A percentile compares a stretch with the other conserved stretches of the same genome.
phyloP scores from a whole-genome alignment of 2,113 vertebrate species.

The Nanorana parkeri region DNA sequence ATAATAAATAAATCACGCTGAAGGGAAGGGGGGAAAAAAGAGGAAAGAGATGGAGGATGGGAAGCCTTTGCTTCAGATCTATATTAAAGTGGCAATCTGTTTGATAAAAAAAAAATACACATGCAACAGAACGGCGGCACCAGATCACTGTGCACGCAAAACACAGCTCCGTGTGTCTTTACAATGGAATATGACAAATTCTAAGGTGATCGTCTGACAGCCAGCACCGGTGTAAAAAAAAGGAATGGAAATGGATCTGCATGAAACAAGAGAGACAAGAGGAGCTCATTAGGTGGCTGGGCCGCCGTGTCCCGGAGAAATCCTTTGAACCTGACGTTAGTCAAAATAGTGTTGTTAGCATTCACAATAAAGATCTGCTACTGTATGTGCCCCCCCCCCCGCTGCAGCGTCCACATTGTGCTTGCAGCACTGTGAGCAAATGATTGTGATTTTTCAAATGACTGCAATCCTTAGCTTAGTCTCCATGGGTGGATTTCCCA shows the following conservation, averaged over 20 bases:
- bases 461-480: slow-evolving; percentile 53
- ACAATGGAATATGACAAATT: no score
- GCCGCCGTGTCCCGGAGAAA: not conserved
- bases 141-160: no score
- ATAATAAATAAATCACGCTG: slow-evolving; percentile 27
- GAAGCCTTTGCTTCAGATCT: slow-evolving; percentile 22
- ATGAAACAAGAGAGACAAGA: no score
- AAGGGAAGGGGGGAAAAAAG: not conserved
- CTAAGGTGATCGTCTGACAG: no score
- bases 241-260: no score
- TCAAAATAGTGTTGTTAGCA: not conserved
- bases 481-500: slow-evolving; percentile 52
- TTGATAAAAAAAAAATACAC: no score
- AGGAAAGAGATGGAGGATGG: slow-evolving; percentile 40
- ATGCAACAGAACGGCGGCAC: no score
- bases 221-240: no score
- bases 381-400: slow-evolving; percentile 14
- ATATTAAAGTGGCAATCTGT: slow-evolving; percentile 27
- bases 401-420: slow-evolving; percentile 37
- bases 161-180: no score
- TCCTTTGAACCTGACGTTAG: no score
- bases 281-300: not conserved
- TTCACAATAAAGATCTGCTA: not conserved
- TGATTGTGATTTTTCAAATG: slow-evolving; percentile 36
- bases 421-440: slow-evolving; percentile 17